phyloP scores from a whole-genome alignment of 2,797 vertebrate genomes.

The Adelosebastes latens region DNA sequence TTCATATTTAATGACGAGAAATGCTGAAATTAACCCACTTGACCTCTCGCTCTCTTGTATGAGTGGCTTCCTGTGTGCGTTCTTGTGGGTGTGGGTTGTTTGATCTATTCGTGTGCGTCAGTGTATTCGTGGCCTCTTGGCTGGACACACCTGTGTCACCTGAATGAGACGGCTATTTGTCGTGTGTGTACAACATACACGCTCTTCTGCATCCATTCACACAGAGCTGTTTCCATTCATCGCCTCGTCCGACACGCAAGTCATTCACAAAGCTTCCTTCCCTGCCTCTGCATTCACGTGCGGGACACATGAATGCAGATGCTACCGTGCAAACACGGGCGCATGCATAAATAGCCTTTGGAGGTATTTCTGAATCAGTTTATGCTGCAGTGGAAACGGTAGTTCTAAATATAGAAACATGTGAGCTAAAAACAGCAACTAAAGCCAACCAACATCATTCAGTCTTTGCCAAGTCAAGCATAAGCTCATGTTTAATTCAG shows the following conservation, averaged over 20 bases:
- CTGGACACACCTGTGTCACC: conserved; percentile 3
- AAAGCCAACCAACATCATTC: conserved; percentile 59
- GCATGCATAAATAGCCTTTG: conserved; percentile 46
- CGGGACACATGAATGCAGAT: conserved; percentile 32
- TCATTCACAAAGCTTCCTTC: conserved; percentile 61
- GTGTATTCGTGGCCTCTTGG: background rate
- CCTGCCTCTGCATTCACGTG: conserved; percentile 24
- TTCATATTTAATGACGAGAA: background rate
- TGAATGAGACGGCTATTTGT: background rate
- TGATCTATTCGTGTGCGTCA: background rate
- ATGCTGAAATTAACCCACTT: background rate
- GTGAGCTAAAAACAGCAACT: conserved; percentile 64
- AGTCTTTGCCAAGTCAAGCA: conserved; percentile 60
- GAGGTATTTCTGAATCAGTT: conserved; percentile 53
- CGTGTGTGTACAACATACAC: background rate
- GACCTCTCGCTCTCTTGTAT: background rate
- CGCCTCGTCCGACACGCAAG: background rate
- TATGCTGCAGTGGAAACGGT: conserved; percentile 52
- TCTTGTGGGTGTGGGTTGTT: background rate
- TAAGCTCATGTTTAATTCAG: conserved; percentile 78
- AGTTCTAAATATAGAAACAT: conserved; percentile 63
- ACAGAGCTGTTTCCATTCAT: conserved; percentile 48
- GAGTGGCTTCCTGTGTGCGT: background rate
- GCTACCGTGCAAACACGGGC: conserved; percentile 8
- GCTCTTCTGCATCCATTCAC: conserved; percentile 58